Conservation (phyloP, 2,113 vertebrate genomes). For the Myanophis thanlyinensis region DNA sequence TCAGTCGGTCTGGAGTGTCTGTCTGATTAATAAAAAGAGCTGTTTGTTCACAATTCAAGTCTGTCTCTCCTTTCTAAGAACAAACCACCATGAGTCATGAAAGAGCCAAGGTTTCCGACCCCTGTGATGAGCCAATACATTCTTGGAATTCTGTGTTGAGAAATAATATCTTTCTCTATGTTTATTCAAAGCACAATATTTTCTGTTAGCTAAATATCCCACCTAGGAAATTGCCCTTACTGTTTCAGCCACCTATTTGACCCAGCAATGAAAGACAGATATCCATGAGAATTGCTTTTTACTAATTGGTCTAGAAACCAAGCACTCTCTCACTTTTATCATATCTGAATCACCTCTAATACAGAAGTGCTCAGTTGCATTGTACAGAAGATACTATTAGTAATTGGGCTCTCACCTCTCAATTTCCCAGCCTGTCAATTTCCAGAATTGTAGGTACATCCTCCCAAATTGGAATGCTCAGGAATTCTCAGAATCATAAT, state of each 20-base stretch:
- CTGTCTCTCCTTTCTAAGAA: too few species aligned
- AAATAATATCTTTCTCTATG: not conserved
- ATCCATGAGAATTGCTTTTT: not conserved
- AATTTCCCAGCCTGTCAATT: not conserved
- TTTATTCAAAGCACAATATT: not conserved
- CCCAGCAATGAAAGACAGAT: not conserved
- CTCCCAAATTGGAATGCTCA: not conserved
- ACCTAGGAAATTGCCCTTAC: not conserved
- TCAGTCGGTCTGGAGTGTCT: too few species aligned
- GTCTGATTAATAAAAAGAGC: too few species aligned
- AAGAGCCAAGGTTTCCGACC: too few species aligned
- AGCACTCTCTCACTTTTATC: not conserved
- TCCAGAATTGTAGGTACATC: not conserved
- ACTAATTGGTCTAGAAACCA: not conserved
- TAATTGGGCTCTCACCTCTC: not conserved
- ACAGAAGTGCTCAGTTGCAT: not conserved
- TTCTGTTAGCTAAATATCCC: not conserved
- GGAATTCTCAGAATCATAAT: not conserved
- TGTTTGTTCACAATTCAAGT: too few species aligned
- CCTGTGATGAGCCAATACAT: not conserved
- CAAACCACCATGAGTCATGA: too few species aligned
- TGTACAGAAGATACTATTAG: not conserved
- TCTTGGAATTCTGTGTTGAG: not conserved
- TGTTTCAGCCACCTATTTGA: not conserved
- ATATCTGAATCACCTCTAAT: not conserved